phyloP scores from a whole-genome alignment of 1,140 invertebrate species.

The Hypsibius dujardini region DNA sequence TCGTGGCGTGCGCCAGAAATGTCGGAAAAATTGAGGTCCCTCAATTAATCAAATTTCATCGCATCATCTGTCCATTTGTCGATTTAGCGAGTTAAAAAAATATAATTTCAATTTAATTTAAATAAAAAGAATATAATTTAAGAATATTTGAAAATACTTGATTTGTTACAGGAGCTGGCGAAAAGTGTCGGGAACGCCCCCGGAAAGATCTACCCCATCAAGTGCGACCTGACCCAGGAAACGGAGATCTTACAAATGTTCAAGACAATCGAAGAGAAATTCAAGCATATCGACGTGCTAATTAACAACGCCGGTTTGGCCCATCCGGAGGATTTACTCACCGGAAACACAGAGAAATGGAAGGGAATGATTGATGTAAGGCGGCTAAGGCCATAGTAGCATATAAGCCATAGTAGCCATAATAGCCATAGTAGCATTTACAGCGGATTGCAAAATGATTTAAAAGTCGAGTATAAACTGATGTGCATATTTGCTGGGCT shows the following conservation, averaged over 20 bases:
- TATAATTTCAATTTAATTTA: too few relatives aligned
- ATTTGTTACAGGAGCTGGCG: conserved; percentile 4
- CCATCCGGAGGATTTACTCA: conserved; percentile 27
- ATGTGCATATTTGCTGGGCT: too few relatives aligned
- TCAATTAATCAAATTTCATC: too few relatives aligned
- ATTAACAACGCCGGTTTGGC: conserved; percentile 33
- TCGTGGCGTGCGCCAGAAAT: conserved; percentile 49
- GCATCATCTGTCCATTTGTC: too few relatives aligned
- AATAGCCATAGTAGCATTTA: not conserved
- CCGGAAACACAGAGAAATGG: conserved; percentile 34
- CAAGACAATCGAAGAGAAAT: conserved; percentile 24
- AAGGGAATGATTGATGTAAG: conserved; percentile 16
- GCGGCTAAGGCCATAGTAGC: not conserved
- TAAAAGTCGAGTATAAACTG: too few relatives aligned
- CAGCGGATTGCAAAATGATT: too few relatives aligned
- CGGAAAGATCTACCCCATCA: conserved; percentile 23
- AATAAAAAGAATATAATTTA: too few relatives aligned
- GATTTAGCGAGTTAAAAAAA: too few relatives aligned
- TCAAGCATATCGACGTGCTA: conserved; percentile 31
- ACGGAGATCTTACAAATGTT: conserved; percentile 31
- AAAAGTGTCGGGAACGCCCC: not conserved
- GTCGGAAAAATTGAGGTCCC: conserved; percentile 42
- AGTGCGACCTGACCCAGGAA: conserved; percentile 32
- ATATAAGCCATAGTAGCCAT: not conserved
- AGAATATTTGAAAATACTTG: too few relatives aligned